Evolutionary conservation across 2,888 invertebrate genomes (phyloP), one percentile per base, ranked within the genome.

Genomic region (Nephrotoma flavescens): DNA sequence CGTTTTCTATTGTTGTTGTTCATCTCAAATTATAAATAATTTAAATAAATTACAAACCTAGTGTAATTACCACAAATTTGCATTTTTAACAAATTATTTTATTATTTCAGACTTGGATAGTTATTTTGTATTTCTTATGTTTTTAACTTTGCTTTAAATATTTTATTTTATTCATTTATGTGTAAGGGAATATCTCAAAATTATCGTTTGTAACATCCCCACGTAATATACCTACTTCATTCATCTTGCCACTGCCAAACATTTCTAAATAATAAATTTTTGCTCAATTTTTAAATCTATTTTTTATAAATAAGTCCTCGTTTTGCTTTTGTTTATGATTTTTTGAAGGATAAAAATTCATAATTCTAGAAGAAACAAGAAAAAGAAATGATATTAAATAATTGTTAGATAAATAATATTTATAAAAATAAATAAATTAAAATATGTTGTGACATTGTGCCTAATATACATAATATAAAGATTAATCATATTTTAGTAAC

Each of bases 401-500:
- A 31, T 71, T 71, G 71, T 71, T 71, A 71, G 71, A 71, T 71
- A 71, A 71, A 31, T 71, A 47, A 71, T 71, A 71, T 71, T 31
- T 71, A 71, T 71, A 57, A 31, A 31, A 57, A 71, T 71, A 71
- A 52, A 71, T 71, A 71, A 71, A 71, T 31, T 71, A 71, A 71
- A 71, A 84, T 44, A 44, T 85, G 85, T 85, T 85, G 85, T 85
- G 85, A 85, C 85, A 85, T 44, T 85, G 85, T 85, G 85, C 85
- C 85, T 85, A 44, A 42, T 84, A 42, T 84, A 71, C 31, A 71
- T 71, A 31, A 31, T 31, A 71, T 71, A 71, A 71, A 71, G 71
- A 71, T 71, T 71, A 71, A 71, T 71, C 71, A 3, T 71, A 71
- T 71, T 42, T 84, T 84, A 84, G 44, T 15, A 85, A 85, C 11